Percentiles rank a stretch among this genome's conserved stretches.
These are phyloP conservation scores for Vanacampus margaritifer DNA, from an alignment of 2,113 vertebrate genomes.

Conservation along the genomic window DNA sequence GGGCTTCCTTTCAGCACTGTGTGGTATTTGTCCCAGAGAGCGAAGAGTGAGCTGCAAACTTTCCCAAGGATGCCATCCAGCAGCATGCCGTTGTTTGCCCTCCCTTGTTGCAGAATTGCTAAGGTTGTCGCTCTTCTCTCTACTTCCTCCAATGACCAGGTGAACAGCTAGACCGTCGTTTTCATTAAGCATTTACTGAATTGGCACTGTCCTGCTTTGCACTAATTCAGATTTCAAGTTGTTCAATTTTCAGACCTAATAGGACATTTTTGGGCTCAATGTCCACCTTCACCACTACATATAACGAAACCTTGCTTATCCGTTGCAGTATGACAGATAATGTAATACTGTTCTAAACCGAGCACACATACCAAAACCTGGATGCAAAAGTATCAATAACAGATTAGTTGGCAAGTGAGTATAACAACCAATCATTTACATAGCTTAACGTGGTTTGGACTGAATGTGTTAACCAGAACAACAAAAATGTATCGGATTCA, in stretches of 20 bases:
- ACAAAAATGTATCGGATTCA: no score
- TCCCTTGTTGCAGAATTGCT: slow-evolving; percentile 37
- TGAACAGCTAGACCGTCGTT: slow-evolving; percentile 5
- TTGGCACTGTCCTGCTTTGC: not conserved
- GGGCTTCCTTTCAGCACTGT: slow-evolving; percentile 74
- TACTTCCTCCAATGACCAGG: slow-evolving; percentile 1
- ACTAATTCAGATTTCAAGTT: not conserved
- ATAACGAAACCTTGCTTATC: no score
- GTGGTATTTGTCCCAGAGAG: slow-evolving; percentile 79
- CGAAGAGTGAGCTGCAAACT: slow-evolving; percentile 73
- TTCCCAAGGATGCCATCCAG: slow-evolving; percentile 77
- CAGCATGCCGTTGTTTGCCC: slow-evolving; percentile 61
- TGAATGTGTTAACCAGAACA: no score
- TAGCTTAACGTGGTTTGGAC: no score
- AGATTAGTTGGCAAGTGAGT: no score
- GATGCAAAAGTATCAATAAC: no score
- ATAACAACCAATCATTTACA: no score
- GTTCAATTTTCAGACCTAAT: no score
- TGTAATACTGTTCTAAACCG: no score
- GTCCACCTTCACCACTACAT: no score
- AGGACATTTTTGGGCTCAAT: not conserved
- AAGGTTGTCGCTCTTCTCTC: slow-evolving; percentile 25
- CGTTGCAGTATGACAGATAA: no score
- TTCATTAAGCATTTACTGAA: slow-evolving; percentile 15
- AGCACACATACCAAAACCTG: no score